A percentile compares a stretch with the other conserved stretches of the same genome.
phyloP scores from a whole-genome alignment of 2,888 invertebrate genomes.

The Mesopsocus fuscifrons region DNA sequence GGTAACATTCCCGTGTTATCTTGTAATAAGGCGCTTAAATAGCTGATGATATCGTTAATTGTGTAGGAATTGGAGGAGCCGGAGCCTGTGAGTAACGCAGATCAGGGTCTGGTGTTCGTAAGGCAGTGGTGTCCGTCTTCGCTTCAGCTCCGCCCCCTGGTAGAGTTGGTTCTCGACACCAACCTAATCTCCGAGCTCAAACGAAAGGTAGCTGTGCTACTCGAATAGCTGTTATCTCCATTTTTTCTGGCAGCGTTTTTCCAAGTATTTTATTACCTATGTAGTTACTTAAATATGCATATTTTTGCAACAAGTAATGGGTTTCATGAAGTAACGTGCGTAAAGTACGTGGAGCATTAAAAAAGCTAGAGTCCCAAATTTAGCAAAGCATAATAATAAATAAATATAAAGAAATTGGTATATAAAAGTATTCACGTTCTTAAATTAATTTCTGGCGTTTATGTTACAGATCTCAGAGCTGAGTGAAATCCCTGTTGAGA shows the following conservation, averaged over 20 bases:
- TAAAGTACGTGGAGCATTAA: no score
- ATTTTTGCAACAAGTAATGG: no score
- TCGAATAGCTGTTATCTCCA: constrained; percentile 2
- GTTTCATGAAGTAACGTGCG: no score
- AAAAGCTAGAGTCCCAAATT: no score
- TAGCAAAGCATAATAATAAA: no score
- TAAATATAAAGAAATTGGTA: no score
- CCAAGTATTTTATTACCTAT: no score
- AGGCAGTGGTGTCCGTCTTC: constrained; percentile 37
- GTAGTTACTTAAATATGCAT: no score
- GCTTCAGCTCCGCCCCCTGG: constrained; percentile 30
- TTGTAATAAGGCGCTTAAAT: no score
- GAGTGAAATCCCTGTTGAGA: constrained; percentile 38
- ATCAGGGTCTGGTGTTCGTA: constrained; percentile 35
- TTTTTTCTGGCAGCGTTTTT: no score
- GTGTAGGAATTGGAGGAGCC: constrained; percentile 24
- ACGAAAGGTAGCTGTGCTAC: constrained; percentile 24
- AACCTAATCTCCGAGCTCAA: constrained; percentile 24
- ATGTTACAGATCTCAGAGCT: constrained; percentile 28
- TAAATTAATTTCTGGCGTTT: neutral
- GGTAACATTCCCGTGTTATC: no score
- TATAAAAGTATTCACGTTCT: no score
- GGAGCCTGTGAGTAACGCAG: constrained; percentile 29
- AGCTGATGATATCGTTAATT: constrained; percentile 16
- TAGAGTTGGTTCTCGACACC: constrained; percentile 35